Evolutionary conservation across 2,797 vertebrate genomes (phyloP).

Genomic region (Telmatherina bonti): DNA sequence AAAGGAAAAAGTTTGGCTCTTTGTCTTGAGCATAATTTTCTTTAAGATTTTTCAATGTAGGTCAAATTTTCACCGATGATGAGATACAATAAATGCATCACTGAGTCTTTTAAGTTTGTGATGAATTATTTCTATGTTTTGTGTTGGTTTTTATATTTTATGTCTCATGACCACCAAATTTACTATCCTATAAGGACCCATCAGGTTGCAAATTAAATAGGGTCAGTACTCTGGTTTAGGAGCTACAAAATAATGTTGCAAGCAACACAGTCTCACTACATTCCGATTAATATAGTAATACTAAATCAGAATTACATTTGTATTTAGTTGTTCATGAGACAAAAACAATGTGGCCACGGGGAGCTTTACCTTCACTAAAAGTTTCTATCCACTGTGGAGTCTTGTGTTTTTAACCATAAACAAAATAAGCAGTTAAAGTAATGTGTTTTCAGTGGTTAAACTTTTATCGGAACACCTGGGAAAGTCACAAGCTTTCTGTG

Average conservation of each 20-base stretch:
- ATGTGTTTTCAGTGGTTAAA: slow-evolving; percentile 26
- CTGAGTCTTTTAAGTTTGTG: too few species aligned
- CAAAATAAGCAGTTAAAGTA: slow-evolving; percentile 1
- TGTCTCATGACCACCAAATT: background rate
- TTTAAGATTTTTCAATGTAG: background rate
- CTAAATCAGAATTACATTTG: background rate
- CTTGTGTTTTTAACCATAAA: slow-evolving; percentile 1
- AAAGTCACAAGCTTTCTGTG: slow-evolving; percentile 23
- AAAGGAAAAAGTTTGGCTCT: background rate
- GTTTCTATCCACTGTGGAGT: background rate
- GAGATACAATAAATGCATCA: background rate
- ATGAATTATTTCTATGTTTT: background rate
- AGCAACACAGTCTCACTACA: background rate
- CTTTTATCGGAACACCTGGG: slow-evolving; percentile 36
- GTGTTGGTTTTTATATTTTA: background rate
- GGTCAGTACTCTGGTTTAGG: background rate
- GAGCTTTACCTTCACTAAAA: background rate
- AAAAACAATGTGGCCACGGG: background rate
- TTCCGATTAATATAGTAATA: background rate
- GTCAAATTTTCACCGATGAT: background rate
- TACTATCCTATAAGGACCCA: background rate
- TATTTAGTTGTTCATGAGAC: background rate
- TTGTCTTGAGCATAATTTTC: background rate
- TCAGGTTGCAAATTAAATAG: background rate
- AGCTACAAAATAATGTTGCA: background rate